Percentiles rank a stretch among this genome's conserved stretches.
Conservation (phyloP, 2,113 vertebrate species). For the Cichladusa arquata region DNA sequence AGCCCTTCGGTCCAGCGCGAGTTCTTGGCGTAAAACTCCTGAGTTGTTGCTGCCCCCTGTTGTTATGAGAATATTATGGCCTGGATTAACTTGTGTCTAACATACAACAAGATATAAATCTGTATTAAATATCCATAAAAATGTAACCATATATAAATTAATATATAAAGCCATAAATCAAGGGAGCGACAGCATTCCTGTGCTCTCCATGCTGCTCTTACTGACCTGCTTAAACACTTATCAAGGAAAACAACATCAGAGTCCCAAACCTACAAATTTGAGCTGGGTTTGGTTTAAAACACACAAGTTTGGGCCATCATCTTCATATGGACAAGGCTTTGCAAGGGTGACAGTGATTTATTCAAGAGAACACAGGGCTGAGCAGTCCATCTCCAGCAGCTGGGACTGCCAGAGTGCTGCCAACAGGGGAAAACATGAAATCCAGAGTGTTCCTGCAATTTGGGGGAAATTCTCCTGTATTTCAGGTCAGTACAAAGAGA, state of each 20-base stretch:
- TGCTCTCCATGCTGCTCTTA: neutral
- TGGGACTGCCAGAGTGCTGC: neutral
- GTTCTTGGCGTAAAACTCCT: constrained; percentile 96
- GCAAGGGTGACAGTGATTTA: rapidly evolving
- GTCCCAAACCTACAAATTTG: neutral
- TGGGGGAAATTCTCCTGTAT: neutral
- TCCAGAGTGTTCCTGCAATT: neutral
- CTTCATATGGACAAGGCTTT: neutral
- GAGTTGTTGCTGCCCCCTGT: constrained; percentile 90
- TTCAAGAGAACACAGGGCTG: neutral
- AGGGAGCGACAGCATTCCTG: neutral
- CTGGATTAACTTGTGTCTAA: neutral
- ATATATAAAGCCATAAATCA: neutral
- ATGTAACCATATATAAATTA: neutral
- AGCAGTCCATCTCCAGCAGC: neutral
- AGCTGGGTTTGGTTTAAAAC: neutral
- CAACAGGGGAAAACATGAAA: neutral
- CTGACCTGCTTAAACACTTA: neutral
- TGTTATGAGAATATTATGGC: neutral
- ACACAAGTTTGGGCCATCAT: neutral
- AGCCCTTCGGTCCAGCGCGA: constrained; percentile 97
- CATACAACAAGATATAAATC: neutral
- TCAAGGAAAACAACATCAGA: neutral
- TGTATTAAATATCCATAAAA: neutral
- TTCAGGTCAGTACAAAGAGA: neutral